These are phyloP conservation scores for Cryptus armator DNA, from an alignment of 2,888 invertebrate species.

Conservation along the genomic window DNA sequence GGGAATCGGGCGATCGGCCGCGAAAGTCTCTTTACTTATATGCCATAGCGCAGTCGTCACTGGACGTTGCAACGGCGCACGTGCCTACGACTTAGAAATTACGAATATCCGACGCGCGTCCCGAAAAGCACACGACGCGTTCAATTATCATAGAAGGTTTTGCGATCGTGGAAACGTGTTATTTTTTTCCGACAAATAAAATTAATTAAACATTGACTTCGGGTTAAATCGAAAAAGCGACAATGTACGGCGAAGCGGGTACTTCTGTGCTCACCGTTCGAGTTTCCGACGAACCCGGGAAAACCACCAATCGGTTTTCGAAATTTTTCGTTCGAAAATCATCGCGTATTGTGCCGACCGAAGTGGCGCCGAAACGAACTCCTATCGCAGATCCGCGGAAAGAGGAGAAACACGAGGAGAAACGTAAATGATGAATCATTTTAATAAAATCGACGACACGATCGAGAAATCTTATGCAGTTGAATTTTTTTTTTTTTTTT, in stretches of 20 bases:
- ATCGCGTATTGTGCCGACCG: constrained; percentile 19
- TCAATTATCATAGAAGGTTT: background rate
- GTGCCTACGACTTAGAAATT: background rate
- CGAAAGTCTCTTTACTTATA: background rate
- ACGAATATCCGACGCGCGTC: background rate
- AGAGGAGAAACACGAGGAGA: too few relatives aligned
- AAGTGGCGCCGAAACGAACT: background rate
- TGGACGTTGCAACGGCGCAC: constrained; percentile 17
- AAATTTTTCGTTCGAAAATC: constrained; percentile 3
- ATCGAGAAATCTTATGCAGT: too few relatives aligned
- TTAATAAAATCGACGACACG: too few relatives aligned
- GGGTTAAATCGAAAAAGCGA: too few relatives aligned
- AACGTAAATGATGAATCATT: too few relatives aligned
- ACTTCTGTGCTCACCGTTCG: too few relatives aligned
- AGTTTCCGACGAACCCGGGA: too few relatives aligned
- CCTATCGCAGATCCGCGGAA: too few relatives aligned
- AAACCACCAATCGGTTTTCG: background rate
- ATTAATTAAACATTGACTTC: too few relatives aligned
- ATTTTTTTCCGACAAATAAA: background rate
- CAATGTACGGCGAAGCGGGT: too few relatives aligned
- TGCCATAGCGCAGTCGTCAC: background rate
- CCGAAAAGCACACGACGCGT: background rate
- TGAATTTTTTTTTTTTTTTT: too few relatives aligned
- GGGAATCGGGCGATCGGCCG: background rate
- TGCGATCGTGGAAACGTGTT: background rate